Base-by-base conservation (phyloP, 1,140 invertebrate genomes). In the Apolygus lucorum region DNA sequence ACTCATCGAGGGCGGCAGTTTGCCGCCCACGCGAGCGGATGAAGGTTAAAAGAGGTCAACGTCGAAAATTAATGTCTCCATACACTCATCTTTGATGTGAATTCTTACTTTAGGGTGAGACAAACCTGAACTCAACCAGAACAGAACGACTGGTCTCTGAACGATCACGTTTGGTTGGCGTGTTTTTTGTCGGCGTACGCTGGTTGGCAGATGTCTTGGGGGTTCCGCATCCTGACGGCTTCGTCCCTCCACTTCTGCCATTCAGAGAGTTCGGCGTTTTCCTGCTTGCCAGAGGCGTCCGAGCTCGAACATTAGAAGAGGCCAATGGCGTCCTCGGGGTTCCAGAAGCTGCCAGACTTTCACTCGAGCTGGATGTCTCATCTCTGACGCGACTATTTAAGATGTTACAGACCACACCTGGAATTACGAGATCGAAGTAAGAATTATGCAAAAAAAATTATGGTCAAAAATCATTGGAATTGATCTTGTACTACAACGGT, bases 61-160 rank as follows among this genome's bases (percentile, higher is more conserved):
- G 17, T 4, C 34, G 17, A 42, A 42, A 42, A 42, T 4, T 17
- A 42, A 8, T 42, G 34, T 42, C 4, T 42, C 34, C 34, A 17
- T 42, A 21, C 11, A 8, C 11, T 59, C 54, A 59, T 59, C 22
- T 4, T 59, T 22, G 11, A 13, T 59, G 54, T 22, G 54, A 24
- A 59, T 11, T 4, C 34, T 4, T 4, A 42, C 17, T 42, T 42
- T 17, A 59, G 4, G 54, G 11, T 14, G 22, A 22, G 8, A 59
- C 54, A 59, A 59, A 59, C 54, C 54, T 59, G 54, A 59, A 59
- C 22, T 59, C 54, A 59, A 59, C 11, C 8, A 59, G 54, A 13
- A 59, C 54, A 4, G 54, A 59, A 11, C 54, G 54, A 59, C 22
- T 22, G 22, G 54, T 11, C 17, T 42, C 34, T 4, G 54, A 59